Conservation (phyloP, 2,113 vertebrate genomes). For the Amazona vittata region DNA sequence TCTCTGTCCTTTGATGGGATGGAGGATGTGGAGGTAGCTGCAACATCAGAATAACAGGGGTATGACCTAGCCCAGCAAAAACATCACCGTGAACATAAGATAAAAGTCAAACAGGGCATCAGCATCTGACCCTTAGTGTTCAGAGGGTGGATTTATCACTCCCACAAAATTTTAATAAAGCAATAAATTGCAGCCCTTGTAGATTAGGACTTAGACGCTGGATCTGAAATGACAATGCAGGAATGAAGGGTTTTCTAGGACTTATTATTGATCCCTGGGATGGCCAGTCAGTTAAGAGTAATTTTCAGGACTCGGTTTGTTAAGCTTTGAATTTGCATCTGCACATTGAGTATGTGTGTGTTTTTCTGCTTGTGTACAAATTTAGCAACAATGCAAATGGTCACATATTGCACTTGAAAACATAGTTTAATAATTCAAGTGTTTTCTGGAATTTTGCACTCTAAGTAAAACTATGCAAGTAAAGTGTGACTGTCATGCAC, state of each 20-base stretch:
- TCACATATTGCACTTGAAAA: neutral
- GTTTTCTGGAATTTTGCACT: neutral
- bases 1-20: neutral
- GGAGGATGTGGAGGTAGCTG: neutral
- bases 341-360: neutral
- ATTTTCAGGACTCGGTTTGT: slow-evolving; percentile 30
- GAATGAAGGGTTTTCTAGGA: slow-evolving; percentile 34
- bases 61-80: neutral
- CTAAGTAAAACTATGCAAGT: too few species aligned
- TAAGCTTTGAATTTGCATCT: slow-evolving; percentile 57
- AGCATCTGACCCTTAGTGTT: neutral
- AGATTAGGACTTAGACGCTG: slow-evolving; percentile 21
- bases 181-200: slow-evolving; percentile 53
- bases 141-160: slow-evolving; percentile 49
- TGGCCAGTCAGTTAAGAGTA: slow-evolving; percentile 23
- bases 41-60: neutral
- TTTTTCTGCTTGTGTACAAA: neutral
- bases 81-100: neutral
- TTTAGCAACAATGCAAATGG: neutral
- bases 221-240: slow-evolving; percentile 47
- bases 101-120: slow-evolving; percentile 3
- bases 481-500: neutral
- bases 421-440: neutral
- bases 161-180: slow-evolving; percentile 63
- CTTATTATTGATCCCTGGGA: neutral